These are phyloP conservation scores for Dendroctonus ponderosae DNA, from an alignment of 1,140 invertebrate genomes.

Conservation along the genomic window DNA sequence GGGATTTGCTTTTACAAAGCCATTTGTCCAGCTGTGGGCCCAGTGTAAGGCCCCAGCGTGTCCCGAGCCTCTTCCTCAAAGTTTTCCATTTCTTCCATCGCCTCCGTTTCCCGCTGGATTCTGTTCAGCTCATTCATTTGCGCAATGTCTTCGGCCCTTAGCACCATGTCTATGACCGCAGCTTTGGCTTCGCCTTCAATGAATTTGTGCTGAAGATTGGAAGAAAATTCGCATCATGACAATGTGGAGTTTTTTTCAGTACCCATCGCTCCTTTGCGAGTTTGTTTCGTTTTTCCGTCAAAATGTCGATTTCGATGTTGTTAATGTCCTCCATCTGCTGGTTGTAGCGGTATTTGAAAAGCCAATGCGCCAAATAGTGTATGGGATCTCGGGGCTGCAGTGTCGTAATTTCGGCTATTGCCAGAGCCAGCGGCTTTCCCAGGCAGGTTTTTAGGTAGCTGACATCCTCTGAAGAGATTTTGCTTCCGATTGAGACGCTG, in stretches of 20 bases:
- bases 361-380: constrained; percentile 49
- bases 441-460: constrained; percentile 47
- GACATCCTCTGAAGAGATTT: constrained; percentile 45
- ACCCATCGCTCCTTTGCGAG: constrained; percentile 44
- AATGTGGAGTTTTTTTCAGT: neutral
- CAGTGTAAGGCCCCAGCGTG: constrained; percentile 33
- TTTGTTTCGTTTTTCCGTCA: constrained; percentile 41
- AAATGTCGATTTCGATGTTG: constrained; percentile 39
- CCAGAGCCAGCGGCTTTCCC: constrained; percentile 47
- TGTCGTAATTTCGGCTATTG: constrained; percentile 48
- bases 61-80: constrained; percentile 40
- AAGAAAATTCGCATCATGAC: neutral
- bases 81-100: constrained; percentile 37
- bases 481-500: constrained; percentile 20
- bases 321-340: constrained; percentile 44
- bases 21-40: no score
- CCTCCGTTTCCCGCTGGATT: constrained; percentile 38
- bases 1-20: no score
- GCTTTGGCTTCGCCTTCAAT: constrained; percentile 44
- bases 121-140: constrained; percentile 41
- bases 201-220: constrained; percentile 37
- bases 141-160: constrained; percentile 41
- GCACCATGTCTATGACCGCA: constrained; percentile 42
- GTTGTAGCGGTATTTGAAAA: constrained; percentile 51
- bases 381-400: constrained; percentile 50